Evolutionary conservation across 2,113 vertebrate genomes (phyloP), one percentile per base, ranked within the genome.

Genomic region (Delphinus delphis): DNA sequence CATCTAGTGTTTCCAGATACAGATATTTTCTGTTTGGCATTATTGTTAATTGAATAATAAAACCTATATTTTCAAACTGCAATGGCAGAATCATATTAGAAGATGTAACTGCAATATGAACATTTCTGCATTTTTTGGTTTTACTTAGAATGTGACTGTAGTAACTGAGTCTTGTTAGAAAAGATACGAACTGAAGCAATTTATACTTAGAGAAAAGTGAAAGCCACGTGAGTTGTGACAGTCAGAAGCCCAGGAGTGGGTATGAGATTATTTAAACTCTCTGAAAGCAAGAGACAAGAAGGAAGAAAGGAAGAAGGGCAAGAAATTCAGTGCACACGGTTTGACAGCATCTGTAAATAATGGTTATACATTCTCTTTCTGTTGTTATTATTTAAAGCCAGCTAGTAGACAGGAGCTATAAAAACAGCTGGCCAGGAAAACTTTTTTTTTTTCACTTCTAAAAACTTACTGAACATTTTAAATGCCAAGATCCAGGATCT

Each of bases 341-440:
- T 90, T 97, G 96, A 96, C 79, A 96, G 58, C 33, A 91, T 95
- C 77, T 93, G 33, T 92, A 97, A 98, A 93, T 97, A 95, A 97
- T 84, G 21, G 63, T 58, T 58, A 87, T 65, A 84, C 80, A 73
- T 93, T 74, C 68, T 92, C 63, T 93, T 83, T 92, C 76, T 93
- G 84, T 93, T 90, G 55, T 96, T 95, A 89, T 96, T 97, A 97
- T 97, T 98, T 97, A 95, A 97, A 97, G 80, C 87, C 70, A 80
- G 12, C 6, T 85, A 84, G 74, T 55, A 97, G 80, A 90, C 87
- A 96, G 87, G 17, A 96, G 55, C 53, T 79, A 85, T 96, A 98
- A 93, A 97, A 96, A 85, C 60, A 96, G 68, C 90, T 95, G 41
- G 41, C 60, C 76, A 91, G 31, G 31, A 85, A 26, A 84, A 68